A percentile compares a stretch with the other conserved stretches of the same genome.
Evolutionary conservation across 2,888 invertebrate genomes (phyloP).

Genomic region (Belgica antarctica): DNA sequence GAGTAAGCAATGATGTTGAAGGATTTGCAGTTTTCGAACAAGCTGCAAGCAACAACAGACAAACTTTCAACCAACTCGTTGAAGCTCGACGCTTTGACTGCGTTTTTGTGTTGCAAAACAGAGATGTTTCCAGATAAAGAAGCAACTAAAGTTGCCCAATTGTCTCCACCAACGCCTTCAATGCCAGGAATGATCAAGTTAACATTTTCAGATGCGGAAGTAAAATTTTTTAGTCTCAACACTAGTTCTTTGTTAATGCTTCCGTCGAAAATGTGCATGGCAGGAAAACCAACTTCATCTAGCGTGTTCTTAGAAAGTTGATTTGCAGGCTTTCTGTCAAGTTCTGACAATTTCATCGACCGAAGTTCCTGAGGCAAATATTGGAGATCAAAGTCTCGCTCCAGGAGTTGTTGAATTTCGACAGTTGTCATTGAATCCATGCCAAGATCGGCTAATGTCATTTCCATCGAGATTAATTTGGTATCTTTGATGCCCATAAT

Average conservation of each 20-base stretch:
- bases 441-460: slow-evolving; percentile 83
- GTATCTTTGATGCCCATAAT: slow-evolving; percentile 67
- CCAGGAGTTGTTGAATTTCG: slow-evolving; percentile 89
- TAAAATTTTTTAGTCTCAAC: too few relatives aligned
- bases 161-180: slow-evolving; percentile 62
- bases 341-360: slow-evolving; percentile 53
- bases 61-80: background rate
- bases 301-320: background rate
- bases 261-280: slow-evolving; percentile 59
- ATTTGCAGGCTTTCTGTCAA: background rate
- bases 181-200: slow-evolving; percentile 62
- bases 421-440: slow-evolving; percentile 98
- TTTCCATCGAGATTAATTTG: slow-evolving; percentile 67
- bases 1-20: slow-evolving; percentile 88
- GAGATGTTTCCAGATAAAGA: background rate
- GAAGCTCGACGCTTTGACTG: background rate
- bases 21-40: background rate
- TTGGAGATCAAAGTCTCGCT: slow-evolving; percentile 83
- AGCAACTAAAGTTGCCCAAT: slow-evolving; percentile 48
- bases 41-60: background rate
- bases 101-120: background rate
- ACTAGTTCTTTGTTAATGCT: background rate
- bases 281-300: background rate
- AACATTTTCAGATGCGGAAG: too few relatives aligned
- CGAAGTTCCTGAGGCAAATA: slow-evolving; percentile 84